phyloP scores from a whole-genome alignment of 2,797 vertebrate species.

The Geotria australis region DNA sequence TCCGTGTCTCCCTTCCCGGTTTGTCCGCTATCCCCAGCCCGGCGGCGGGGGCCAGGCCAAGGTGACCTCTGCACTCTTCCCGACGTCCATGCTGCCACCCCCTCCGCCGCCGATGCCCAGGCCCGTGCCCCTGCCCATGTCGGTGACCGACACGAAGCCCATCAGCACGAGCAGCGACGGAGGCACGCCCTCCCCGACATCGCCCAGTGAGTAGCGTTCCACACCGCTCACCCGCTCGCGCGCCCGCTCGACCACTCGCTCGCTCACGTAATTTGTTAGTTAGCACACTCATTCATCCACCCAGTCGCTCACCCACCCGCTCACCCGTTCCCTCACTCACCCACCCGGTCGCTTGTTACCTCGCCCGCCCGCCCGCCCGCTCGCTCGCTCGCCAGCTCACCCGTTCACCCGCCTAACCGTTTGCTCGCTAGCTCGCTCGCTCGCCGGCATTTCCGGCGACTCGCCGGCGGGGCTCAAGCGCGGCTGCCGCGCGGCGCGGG shows the following conservation, averaged over 20 bases:
- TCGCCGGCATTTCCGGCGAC: too few relatives aligned
- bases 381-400: too few relatives aligned
- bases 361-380: background rate
- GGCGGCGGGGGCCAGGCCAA: conserved; percentile 71
- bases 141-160: conserved; percentile 75
- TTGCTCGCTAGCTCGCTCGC: too few relatives aligned
- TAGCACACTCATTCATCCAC: too few relatives aligned
- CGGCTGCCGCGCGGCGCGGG: too few relatives aligned
- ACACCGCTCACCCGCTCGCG: background rate
- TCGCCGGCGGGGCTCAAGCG: too few relatives aligned
- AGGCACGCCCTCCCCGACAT: conserved; percentile 62
- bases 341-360: background rate
- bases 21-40: background rate
- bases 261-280: too few relatives aligned
- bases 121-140: conserved; percentile 84
- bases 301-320: too few relatives aligned
- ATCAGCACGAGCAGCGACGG: conserved; percentile 26
- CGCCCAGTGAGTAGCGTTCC: conserved; percentile 65
- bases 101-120: conserved; percentile 84
- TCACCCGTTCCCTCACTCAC: too few relatives aligned
- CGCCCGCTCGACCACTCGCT: background rate
- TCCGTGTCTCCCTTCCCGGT: too few relatives aligned
- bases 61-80: conserved; percentile 73
- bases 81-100: conserved; percentile 18
- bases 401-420: too few relatives aligned